Evolutionary conservation across 2,113 vertebrate species (phyloP).

Genomic region (Alethe diademata): DNA sequence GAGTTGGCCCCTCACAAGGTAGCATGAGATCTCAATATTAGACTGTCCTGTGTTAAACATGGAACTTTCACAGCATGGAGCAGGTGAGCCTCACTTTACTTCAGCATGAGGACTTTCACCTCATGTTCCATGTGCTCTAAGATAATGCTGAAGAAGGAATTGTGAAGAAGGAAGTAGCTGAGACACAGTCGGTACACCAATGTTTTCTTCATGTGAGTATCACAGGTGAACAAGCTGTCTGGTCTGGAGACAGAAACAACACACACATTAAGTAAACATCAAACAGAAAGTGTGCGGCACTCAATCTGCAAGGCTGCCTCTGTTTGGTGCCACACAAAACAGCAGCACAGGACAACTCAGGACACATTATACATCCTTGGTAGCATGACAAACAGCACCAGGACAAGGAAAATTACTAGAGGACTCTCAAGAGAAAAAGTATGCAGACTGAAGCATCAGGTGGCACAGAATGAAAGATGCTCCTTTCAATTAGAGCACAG

Average conservation of each 20-base stretch:
- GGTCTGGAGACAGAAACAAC: neutral
- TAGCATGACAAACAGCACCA: neutral
- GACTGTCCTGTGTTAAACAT: neutral
- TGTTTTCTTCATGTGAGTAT: neutral
- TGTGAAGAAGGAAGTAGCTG: neutral
- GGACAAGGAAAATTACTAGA: neutral
- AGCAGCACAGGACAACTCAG: neutral
- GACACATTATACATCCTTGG: neutral
- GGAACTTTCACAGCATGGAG: neutral
- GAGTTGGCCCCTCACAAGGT: neutral
- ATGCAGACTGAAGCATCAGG: neutral
- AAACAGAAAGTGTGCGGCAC: neutral
- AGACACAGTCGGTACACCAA: neutral
- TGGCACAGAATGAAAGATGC: neutral
- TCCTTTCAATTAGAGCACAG: neutral
- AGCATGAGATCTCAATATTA: accelerated
- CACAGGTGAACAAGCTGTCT: neutral
- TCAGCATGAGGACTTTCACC: neutral
- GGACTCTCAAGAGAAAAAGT: neutral
- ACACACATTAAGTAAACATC: neutral
- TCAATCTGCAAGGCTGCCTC: neutral
- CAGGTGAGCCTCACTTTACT: neutral
- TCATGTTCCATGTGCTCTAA: neutral
- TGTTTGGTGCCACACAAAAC: neutral
- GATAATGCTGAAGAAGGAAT: neutral